Evolutionary conservation across 2,888 invertebrate species (phyloP), one percentile per base, ranked within the genome.

Genomic region (Drosophila algonquin): DNA sequence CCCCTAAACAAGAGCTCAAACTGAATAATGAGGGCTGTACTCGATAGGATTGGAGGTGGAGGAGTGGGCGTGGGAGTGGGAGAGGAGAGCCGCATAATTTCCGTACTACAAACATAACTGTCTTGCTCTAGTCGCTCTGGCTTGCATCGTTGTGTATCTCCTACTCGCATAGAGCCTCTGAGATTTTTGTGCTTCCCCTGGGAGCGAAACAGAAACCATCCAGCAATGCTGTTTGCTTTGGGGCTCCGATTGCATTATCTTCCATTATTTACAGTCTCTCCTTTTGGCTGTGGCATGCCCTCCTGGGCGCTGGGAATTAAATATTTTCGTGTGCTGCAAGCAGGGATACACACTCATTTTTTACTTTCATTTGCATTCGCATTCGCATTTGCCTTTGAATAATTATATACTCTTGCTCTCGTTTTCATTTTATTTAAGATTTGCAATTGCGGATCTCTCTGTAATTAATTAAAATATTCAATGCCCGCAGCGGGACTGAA

Each of bases 381-480:
- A 53, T 68, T 51, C 32, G 50, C 51, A 10, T 35, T 61, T 65
- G 65, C 73, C 67, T 76, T 81, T 76, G 73, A 77, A 80, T 82
- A 80, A 82, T 75, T 71, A 65, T 62, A 64, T 52, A 45, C 35
- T 44, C 40, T 27, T 16, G 47, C 30, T 57, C 27, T 46, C 35
- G 30, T 59, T 63, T 73, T 70, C 64, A 52, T 61, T 75, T 60
- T 56, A 58, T 79, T 68, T 54, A 54, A 62, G 73, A 63, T 75
- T 80, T 63, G 50, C 51, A 56, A 46, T 50, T 64, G 55, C 30
- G 50, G 73, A 55, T 73, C 53, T 47, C 57, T 47, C 57, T 58
- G 61, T 74, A 83, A 88, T 88, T 83, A 88, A 83, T 83, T 83
- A 83, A 86, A 86, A 88, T 86, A 82, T 87, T 77, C 87, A 83